Base-by-base conservation (phyloP, 2,888 invertebrate species). In the Andrena minutula region DNA sequence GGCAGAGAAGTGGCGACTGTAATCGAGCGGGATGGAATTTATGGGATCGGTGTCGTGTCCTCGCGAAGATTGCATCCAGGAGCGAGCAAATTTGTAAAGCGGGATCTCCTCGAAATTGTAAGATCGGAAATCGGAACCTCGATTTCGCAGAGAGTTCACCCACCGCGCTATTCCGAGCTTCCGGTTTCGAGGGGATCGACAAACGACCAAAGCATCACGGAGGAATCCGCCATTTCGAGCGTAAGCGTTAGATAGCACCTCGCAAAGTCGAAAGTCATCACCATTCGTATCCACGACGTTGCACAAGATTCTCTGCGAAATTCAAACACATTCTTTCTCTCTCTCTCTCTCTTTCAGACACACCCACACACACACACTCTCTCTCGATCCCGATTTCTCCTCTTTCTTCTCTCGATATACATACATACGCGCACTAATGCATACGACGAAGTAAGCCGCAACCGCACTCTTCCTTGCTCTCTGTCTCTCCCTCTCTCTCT, bases 401-500 rank as follows among this genome's bases (percentile, higher is more conserved):
- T 16, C 7, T 64, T 53, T 51, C 20, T 20, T 64, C n/a, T 60
- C 28, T 23, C 28, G 20, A 16, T 51, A 35, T 51, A 35, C 56
- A 20, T 61, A 16, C 32, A 35, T 51, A 35, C 56, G 20, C 51
- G 32, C 20, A 71, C 51, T 30, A 32, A 49, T 51, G 32, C 47
- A 49, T 49, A 60, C 20, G 26, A 10, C 10, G 23, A 71, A 23
- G 28, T 71, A 60, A 53, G 23, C 23, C 68, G 41, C 30, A 26
- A 32, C 6, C 68, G 20, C 49, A 61, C 71, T 60, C 28, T 60
- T 35, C 49, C 41, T 75, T 66, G 65, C 66, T 61, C 66, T 60
- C 41, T 51, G 47, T 65, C 26, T 73, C 47, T 61, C 49, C 61
- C 71, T 71, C 32, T 82, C 74, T 78, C 71, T 66, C 23, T 66